Evolutionary conservation across 2,888 invertebrate genomes (phyloP).

Genomic region (Drosophila buzzatii): DNA sequence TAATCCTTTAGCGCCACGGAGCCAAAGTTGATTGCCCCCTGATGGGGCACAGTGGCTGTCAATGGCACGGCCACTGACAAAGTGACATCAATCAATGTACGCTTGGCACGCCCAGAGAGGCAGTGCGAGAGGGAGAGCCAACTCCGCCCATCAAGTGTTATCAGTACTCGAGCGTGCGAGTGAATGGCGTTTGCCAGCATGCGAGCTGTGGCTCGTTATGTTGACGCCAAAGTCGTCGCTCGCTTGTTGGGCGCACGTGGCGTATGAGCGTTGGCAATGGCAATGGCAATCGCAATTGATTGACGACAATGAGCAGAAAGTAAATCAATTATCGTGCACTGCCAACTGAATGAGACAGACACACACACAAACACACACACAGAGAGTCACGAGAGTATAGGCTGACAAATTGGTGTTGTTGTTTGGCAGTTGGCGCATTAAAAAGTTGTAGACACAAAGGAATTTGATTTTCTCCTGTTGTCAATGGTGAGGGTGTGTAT

Average conservation of each 20-base stretch:
- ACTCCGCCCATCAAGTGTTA: slow-evolving; percentile 48
- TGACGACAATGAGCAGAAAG: slow-evolving; percentile 74
- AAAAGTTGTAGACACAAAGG: slow-evolving; percentile 66
- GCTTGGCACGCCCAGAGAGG: slow-evolving; percentile 38
- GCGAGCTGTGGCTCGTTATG: slow-evolving; percentile 48
- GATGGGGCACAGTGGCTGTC: slow-evolving; percentile 32
- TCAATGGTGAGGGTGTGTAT: slow-evolving; percentile 8
- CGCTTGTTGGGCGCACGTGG: slow-evolving; percentile 60
- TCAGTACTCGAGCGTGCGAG: slow-evolving; percentile 63
- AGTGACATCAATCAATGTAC: slow-evolving; percentile 76
- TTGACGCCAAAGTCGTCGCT: slow-evolving; percentile 16
- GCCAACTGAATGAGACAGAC: slow-evolving; percentile 41
- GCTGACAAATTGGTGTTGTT: slow-evolving; percentile 69
- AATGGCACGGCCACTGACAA: slow-evolving; percentile 50
- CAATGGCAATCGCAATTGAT: slow-evolving; percentile 69
- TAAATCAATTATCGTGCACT: slow-evolving; percentile 75
- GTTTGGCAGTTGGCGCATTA: slow-evolving; percentile 67
- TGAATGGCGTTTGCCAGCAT: slow-evolving; percentile 25
- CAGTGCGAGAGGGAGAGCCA: too few species aligned
- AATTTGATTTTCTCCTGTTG: slow-evolving; percentile 46
- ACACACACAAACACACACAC: slow-evolving; percentile 3
- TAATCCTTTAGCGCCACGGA: slow-evolving; percentile 37
- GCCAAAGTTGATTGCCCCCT: slow-evolving; percentile 60
- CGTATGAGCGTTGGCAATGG: slow-evolving; percentile 72
- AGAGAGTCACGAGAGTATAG: slow-evolving; percentile 11